Percentiles rank a stretch among this genome's conserved stretches.
phyloP scores from a whole-genome alignment of 2,888 invertebrate genomes.

The Nomada ruficornis region DNA sequence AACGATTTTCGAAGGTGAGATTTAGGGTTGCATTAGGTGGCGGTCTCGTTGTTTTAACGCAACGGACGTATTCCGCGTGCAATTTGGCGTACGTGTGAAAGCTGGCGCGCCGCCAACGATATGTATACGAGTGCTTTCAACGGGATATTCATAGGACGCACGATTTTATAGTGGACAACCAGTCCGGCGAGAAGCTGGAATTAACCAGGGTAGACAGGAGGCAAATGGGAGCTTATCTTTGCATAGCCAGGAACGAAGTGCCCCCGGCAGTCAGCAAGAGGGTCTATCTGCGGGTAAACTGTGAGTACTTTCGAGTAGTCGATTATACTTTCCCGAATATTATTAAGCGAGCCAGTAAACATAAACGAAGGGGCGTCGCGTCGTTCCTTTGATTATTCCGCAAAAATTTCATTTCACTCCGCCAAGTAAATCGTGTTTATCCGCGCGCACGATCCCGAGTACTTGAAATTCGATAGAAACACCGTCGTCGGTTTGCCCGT shows the following conservation, averaged over 20 bases:
- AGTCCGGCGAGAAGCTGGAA: conserved; percentile 88
- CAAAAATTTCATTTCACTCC: not conserved
- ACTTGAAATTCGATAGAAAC: too few species aligned
- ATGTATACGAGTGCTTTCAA: conserved; percentile 66
- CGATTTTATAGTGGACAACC: conserved; percentile 86
- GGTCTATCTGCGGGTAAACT: conserved; percentile 86
- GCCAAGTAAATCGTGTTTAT: not conserved
- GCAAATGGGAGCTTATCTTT: conserved; percentile 91
- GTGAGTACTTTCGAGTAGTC: conserved; percentile 86
- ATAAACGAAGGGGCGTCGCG: not conserved
- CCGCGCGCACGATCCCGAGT: not conserved
- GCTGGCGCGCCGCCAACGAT: conserved; percentile 54
- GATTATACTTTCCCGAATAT: conserved; percentile 11
- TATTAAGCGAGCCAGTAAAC: not conserved
- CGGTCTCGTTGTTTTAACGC: conserved; percentile 39
- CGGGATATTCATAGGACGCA: conserved; percentile 72
- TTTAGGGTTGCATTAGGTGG: conserved; percentile 32
- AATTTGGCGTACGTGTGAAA: conserved; percentile 65
- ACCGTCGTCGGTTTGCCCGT: too few species aligned
- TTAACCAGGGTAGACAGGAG: conserved; percentile 88
- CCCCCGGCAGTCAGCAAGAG: conserved; percentile 88
- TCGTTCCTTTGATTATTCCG: not conserved
- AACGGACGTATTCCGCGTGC: conserved; percentile 60
- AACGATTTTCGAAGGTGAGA: conserved; percentile 25
- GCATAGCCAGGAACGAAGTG: conserved; percentile 91